Base-by-base conservation (phyloP, 2,888 invertebrate genomes). In the Abscondita cerata region DNA sequence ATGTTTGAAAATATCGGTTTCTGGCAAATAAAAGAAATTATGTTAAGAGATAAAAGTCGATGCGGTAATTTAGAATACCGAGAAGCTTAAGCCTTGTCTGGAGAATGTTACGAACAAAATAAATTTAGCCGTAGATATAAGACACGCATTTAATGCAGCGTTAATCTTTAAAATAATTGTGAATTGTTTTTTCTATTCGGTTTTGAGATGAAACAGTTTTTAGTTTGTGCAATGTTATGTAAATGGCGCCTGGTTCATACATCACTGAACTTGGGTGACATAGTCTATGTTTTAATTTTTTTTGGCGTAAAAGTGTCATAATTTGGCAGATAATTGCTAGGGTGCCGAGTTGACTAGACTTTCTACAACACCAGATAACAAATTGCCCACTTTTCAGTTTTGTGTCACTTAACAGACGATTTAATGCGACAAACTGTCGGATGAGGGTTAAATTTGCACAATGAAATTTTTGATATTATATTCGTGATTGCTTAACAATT, bases 301-400 rank as follows among this genome's bases (percentile, higher is more conserved):
- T 61, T 52, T 12, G 18, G 51, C 64, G 65, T 65, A 58, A 74
- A 75, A 75, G 76, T 76, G 76, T 76, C 75, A 76, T 76, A 77
- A 76, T 76, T 77, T 76, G 75, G 74, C 76, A 72, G 75, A 76
- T 77, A 76, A 76, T 76, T 76, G 78, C 72, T 68, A 67, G 73
- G 78, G 78, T 76, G 78, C 77, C 78, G 70, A 67, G 52, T 54
- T 68, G 78, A 67, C 78, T 77, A 77, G 77, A 77, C 77, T 64
- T 57, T 53, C 53, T 19, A 48, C 40, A 57, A 51, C 55, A 51
- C 40, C n/a, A 53, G 56, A 64, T 68, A 68, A 68, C 66, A 68
- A 68, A 68, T 68, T 68, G 65, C 62, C 66, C 65, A 68, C 68
- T 67, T 65, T 67, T 65, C 64, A 36, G 57, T 65, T 68, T 63